phyloP scores from a whole-genome alignment of 2,797 vertebrate genomes.

The Tamandua tetradactyla region DNA sequence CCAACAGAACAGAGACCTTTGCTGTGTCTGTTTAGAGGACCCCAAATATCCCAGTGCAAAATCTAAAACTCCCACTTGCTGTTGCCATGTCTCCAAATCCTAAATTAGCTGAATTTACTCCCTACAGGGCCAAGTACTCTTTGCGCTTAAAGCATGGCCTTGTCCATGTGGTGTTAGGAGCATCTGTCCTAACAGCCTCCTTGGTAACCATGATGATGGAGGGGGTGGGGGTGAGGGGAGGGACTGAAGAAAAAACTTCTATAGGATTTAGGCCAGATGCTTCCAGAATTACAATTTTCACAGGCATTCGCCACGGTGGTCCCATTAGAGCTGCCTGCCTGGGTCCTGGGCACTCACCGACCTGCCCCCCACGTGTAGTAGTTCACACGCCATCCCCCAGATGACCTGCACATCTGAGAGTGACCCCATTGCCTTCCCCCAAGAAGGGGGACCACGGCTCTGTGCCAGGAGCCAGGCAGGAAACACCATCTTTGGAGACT shows the following conservation, averaged over 20 bases:
- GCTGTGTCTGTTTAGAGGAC: not conserved
- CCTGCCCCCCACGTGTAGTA: not conserved
- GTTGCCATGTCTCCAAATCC: not conserved
- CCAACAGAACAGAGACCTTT: not conserved
- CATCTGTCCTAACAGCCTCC: not conserved
- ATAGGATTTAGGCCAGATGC: not conserved
- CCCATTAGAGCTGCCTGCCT: not conserved
- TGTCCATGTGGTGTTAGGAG: not conserved
- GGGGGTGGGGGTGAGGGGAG: not conserved
- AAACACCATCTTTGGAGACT: not conserved
- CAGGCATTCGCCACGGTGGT: fast-evolving
- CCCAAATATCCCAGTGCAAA: not conserved
- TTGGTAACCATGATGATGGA: not conserved
- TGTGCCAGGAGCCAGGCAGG: not conserved
- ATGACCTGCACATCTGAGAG: not conserved
- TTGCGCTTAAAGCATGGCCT: not conserved
- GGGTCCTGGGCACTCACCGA: not conserved
- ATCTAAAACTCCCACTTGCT: not conserved
- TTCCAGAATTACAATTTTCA: not conserved
- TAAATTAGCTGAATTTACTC: fast-evolving
- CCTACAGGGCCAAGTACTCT: not conserved
- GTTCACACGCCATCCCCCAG: not conserved
- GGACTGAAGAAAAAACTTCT: not conserved
- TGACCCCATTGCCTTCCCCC: fast-evolving
- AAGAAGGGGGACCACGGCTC: not conserved